phyloP scores from a whole-genome alignment of 1,140 invertebrate genomes.

The Philotrypesis tridentata region DNA sequence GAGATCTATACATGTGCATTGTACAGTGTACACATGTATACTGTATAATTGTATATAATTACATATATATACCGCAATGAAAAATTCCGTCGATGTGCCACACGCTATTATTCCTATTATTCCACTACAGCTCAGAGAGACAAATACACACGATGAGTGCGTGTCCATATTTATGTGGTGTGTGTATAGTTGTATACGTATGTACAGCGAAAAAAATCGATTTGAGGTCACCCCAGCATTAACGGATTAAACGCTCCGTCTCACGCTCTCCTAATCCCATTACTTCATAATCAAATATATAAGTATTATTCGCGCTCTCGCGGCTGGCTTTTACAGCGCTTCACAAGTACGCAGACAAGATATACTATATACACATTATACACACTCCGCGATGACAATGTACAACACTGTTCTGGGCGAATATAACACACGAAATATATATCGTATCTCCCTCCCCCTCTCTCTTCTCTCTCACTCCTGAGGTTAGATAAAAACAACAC shows the following conservation, averaged over 20 bases:
- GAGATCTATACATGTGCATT: no score
- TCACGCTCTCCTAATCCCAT: not conserved
- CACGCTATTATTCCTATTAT: not conserved
- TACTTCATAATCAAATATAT: not conserved
- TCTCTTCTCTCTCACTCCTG: no score
- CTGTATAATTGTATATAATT: no score
- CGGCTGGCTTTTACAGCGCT: no score
- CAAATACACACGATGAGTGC: not conserved
- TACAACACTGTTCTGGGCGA: not conserved
- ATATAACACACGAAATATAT: not conserved
- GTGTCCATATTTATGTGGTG: no score
- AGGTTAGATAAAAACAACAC: not conserved
- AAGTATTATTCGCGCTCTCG: not conserved
- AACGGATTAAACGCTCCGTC: not conserved
- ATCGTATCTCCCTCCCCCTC: not conserved
- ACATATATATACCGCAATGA: no score
- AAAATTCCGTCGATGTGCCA: not conserved
- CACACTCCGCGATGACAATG: not conserved
- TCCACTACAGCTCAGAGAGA: not conserved
- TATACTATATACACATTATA: not conserved
- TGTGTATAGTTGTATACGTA: no score
- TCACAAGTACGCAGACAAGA: no score
- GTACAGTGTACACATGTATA: no score
- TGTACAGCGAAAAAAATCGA: not conserved
- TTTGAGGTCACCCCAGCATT: not conserved